Conservation (phyloP, 2,797 vertebrate species). For the Lacerta viridis region DNA sequence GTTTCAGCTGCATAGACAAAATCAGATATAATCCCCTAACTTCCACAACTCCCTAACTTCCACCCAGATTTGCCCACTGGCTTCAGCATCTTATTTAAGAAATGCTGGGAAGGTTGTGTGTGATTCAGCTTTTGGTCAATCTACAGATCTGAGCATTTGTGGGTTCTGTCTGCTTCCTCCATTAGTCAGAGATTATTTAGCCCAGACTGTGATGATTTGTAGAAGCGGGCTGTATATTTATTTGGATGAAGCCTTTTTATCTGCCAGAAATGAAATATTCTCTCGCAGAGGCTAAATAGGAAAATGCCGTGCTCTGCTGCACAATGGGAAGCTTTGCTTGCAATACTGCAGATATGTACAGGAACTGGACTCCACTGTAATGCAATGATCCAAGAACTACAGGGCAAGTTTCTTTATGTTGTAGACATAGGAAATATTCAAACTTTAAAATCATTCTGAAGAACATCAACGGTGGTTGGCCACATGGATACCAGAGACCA, state of each 20-base stretch:
- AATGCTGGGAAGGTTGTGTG: too few relatives aligned
- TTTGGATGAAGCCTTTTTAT: neutral
- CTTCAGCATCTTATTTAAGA: too few relatives aligned
- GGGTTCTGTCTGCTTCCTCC: neutral
- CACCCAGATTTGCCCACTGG: too few relatives aligned
- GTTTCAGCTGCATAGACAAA: neutral
- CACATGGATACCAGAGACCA: neutral
- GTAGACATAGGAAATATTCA: neutral
- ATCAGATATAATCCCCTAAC: too few relatives aligned
- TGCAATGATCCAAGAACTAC: neutral
- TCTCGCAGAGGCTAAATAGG: neutral
- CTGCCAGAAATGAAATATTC: conserved; percentile 18
- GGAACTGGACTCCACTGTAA: neutral
- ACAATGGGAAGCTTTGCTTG: neutral
- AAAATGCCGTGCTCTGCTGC: neutral
- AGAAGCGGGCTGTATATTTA: conserved; percentile 6
- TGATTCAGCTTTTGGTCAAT: neutral
- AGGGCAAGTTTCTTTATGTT: neutral
- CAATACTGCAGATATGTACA: neutral
- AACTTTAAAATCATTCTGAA: conserved; percentile 2
- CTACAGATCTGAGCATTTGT: neutral
- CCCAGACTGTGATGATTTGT: neutral
- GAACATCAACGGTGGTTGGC: neutral
- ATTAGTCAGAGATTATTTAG: neutral
- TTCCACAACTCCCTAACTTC: too few relatives aligned